These are phyloP conservation scores for Stenodema calcarata DNA, from an alignment of 2,888 invertebrate genomes.

Conservation along the genomic window DNA sequence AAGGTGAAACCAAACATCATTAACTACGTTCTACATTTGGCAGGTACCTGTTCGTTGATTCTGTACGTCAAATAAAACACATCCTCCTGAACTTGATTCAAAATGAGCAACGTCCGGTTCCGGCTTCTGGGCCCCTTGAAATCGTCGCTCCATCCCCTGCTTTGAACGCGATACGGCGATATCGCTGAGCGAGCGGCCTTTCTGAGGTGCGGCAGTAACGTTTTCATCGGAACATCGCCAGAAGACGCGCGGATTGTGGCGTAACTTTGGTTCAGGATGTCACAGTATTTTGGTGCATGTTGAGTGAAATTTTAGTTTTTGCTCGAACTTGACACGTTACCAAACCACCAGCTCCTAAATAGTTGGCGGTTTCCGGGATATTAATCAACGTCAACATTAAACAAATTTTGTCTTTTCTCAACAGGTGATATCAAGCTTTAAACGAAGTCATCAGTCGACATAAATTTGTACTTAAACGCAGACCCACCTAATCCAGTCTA, in stretches of 20 bases:
- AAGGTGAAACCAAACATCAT: no score
- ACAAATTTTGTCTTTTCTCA: no score
- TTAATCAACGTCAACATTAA: background rate
- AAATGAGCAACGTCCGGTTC: background rate
- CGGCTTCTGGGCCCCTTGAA: background rate
- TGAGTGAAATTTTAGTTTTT: background rate
- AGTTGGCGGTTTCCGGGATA: background rate
- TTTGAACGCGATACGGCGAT: background rate
- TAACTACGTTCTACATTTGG: no score
- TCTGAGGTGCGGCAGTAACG: background rate
- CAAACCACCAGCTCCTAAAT: background rate
- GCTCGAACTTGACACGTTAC: background rate
- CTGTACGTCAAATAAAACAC: conserved; percentile 4
- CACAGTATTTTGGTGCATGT: background rate
- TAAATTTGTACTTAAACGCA: no score
- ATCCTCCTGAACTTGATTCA: background rate
- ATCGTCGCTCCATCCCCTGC: background rate
- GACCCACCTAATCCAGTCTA: no score
- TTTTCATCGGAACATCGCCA: background rate
- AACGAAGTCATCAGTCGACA: no score
- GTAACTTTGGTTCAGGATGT: background rate
- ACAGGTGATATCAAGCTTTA: no score
- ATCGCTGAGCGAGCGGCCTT: background rate
- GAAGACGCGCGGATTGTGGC: background rate
- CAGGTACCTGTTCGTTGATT: background rate